These are phyloP conservation scores for Beaufortia kweichowensis DNA, from an alignment of 2,113 vertebrate genomes.

Conservation along the genomic window DNA sequence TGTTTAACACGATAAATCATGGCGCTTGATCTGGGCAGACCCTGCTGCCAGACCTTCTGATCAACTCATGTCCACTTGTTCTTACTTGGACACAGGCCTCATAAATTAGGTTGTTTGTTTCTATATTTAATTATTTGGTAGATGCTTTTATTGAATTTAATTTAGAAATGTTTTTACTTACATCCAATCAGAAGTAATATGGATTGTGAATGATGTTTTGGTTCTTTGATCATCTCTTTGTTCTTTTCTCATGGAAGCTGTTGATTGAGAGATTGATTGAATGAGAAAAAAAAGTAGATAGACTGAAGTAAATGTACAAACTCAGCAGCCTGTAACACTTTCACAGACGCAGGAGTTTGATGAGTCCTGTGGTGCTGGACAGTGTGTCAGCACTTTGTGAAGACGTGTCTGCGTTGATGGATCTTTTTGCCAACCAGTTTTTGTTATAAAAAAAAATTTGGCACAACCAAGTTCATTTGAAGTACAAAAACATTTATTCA, in stretches of 20 bases:
- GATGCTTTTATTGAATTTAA: too few relatives aligned
- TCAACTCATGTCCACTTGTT: not conserved
- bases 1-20: conserved; percentile 71
- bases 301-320: not conserved
- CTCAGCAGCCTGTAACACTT: not conserved
- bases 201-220: too few relatives aligned
- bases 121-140: too few relatives aligned
- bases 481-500: not conserved
- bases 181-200: too few relatives aligned
- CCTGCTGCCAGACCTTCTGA: conserved; percentile 20
- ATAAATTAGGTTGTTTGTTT: too few relatives aligned
- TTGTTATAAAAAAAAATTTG: not conserved
- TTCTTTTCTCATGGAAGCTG: not conserved
- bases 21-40: conserved; percentile 38
- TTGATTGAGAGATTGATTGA: not conserved
- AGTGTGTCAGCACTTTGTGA: not conserved
- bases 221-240: too few relatives aligned
- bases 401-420: not conserved
- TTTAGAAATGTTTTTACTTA: too few relatives aligned
- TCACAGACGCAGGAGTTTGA: not conserved
- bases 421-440: conserved; percentile 2
- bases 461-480: too few relatives aligned
- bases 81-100: too few relatives aligned
- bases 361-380: not conserved
- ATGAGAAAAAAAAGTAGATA: not conserved